These are phyloP conservation scores for Gymnobelideus leadbeateri DNA, from an alignment of 2,113 vertebrate species.

Conservation along the genomic window DNA sequence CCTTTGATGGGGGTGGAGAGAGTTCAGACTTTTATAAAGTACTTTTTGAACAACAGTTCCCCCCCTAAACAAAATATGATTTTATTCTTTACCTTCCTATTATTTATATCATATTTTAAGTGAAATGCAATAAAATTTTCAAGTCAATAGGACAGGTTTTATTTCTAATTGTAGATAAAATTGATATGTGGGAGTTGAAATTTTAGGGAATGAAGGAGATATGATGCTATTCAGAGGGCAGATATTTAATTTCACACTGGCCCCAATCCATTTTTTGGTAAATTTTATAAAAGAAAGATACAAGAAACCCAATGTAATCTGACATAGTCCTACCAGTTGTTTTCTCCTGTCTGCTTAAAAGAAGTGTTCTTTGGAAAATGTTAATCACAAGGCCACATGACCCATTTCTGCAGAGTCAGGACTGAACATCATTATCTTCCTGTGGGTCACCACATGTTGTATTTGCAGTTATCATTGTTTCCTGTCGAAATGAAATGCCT, in stretches of 20 bases:
- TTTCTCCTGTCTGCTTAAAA: conserved; percentile 53
- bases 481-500: conserved; percentile 70
- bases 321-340: conserved; percentile 48
- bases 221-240: conserved; percentile 62
- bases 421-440: conserved; percentile 44
- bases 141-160: conserved; percentile 64
- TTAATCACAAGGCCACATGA: conserved; percentile 63
- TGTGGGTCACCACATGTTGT: conserved; percentile 63
- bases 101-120: conserved; percentile 61
- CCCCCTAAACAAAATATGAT: not conserved
- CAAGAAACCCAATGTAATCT: conserved; percentile 71
- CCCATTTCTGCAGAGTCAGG: conserved; percentile 59
- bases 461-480: conserved; percentile 61
- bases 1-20: too few relatives aligned
- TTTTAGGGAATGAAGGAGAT: conserved; percentile 75
- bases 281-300: conserved; percentile 75
- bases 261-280: conserved; percentile 50
- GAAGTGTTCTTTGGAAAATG: conserved; percentile 64
- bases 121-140: conserved; percentile 52
- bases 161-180: conserved; percentile 73
- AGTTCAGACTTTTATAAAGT: too few relatives aligned
- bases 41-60: not conserved
- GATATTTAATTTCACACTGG: conserved; percentile 51
- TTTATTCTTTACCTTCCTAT: not conserved
- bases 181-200: conserved; percentile 62